Conservation (phyloP, 2,113 vertebrate species). For the Notiomystis cincta region DNA sequence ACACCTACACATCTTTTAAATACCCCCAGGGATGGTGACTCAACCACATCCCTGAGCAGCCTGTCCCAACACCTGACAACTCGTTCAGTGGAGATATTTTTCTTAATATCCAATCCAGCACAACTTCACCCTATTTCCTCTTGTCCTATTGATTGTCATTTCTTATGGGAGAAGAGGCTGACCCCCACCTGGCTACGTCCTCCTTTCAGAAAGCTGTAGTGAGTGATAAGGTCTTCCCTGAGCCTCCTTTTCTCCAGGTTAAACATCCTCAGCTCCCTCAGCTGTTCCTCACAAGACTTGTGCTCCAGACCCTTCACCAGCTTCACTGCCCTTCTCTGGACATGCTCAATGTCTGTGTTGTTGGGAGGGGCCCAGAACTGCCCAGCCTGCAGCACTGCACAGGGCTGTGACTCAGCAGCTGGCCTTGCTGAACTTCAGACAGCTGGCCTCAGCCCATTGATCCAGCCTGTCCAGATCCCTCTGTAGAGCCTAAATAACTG, state of each 20-base stretch:
- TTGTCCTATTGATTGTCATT: background rate
- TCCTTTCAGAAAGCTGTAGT: background rate
- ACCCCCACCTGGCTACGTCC: background rate
- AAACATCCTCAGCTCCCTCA: background rate
- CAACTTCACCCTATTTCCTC: background rate
- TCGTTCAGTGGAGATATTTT: background rate
- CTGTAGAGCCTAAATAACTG: background rate
- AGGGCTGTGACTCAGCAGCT: background rate
- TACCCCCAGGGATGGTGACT: background rate
- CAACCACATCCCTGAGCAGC: background rate
- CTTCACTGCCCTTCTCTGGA: background rate
- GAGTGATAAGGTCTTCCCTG: accelerated
- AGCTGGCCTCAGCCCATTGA: background rate
- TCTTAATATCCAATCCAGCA: background rate
- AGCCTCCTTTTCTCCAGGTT: background rate
- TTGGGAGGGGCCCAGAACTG: background rate
- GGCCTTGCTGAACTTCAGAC: background rate
- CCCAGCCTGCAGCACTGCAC: background rate
- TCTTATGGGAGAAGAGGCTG: accelerated
- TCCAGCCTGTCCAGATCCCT: background rate
- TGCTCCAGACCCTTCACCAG: background rate
- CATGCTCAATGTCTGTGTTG: background rate
- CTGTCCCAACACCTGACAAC: background rate
- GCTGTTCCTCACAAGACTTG: background rate
- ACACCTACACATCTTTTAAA: background rate